A percentile compares a stretch with the other conserved stretches of the same genome.
These are phyloP conservation scores for Smithornis capensis DNA, from an alignment of 2,113 vertebrate species.

Conservation along the genomic window DNA sequence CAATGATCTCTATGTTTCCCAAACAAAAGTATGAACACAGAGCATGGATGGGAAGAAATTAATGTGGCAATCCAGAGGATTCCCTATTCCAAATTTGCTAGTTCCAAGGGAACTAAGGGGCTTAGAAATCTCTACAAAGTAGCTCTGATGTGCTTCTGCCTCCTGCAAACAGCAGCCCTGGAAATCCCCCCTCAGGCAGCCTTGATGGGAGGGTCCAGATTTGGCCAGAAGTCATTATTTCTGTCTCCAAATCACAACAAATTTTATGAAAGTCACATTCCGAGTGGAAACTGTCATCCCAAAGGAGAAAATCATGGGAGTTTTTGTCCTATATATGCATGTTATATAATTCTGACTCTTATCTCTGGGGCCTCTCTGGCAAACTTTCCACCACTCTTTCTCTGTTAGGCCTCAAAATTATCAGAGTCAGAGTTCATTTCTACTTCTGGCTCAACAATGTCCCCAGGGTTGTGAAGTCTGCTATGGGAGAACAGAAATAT, in stretches of 20 bases:
- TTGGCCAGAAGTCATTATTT: not conserved
- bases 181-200: not conserved
- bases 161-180: not conserved
- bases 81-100: not conserved
- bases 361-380: slow-evolving; percentile 26
- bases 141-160: not conserved
- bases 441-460: slow-evolving; percentile 25
- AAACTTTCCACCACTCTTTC: slow-evolving; percentile 29
- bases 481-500: slow-evolving; percentile 33
- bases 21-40: not conserved
- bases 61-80: not conserved
- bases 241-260: not conserved
- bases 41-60: not conserved
- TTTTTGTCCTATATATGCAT: not conserved
- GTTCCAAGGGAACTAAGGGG: not conserved
- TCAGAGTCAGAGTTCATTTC: slow-evolving; percentile 63
- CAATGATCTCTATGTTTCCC: fast-evolving
- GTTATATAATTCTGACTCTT: slow-evolving; percentile 7
- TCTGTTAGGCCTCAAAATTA: slow-evolving; percentile 51
- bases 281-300: not conserved
- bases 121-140: not conserved
- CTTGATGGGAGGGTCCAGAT: not conserved
- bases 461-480: slow-evolving; percentile 15
- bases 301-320: not conserved
- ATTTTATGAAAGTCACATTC: not conserved